A percentile compares a stretch with the other conserved stretches of the same genome.
Conservation (phyloP, 2,888 invertebrate genomes). For the Lysandra bellargus region DNA sequence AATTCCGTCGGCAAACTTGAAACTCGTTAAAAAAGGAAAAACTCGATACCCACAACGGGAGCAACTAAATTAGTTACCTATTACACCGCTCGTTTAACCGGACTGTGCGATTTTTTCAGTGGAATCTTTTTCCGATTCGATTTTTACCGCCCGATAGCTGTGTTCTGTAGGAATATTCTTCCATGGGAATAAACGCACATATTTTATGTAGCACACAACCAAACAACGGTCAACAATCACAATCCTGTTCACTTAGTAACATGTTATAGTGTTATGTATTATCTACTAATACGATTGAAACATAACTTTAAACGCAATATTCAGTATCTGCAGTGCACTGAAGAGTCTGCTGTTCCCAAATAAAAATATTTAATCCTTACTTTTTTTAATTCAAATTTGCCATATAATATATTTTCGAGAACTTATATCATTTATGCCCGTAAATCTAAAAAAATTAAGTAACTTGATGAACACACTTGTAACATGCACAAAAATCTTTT, state of each 20-base stretch:
- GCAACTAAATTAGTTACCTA: slow-evolving; percentile 70
- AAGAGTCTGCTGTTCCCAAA: too few species aligned
- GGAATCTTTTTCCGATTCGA: slow-evolving; percentile 11
- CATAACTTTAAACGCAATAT: too few species aligned
- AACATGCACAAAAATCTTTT: not conserved
- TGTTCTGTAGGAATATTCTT: not conserved
- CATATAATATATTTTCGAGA: too few species aligned
- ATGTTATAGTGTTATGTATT: not conserved
- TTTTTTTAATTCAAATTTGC: too few species aligned
- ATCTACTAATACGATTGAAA: too few species aligned
- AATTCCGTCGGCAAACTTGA: slow-evolving; percentile 74
- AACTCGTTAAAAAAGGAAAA: slow-evolving; percentile 65
- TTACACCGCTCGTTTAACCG: slow-evolving; percentile 69
- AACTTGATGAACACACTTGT: too few species aligned
- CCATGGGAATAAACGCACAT: not conserved
- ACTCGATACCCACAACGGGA: slow-evolving; percentile 60
- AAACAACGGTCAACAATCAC: too few species aligned
- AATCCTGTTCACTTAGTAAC: not conserved
- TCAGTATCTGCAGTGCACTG: too few species aligned
- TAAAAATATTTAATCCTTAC: too few species aligned
- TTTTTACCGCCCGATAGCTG: not conserved
- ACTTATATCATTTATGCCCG: too few species aligned
- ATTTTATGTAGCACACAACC: not conserved
- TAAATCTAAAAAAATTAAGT: too few species aligned
- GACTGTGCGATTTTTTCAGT: slow-evolving; percentile 44